phyloP scores from a whole-genome alignment of 2,797 vertebrate species.

The Crocodylus rhombifer region DNA sequence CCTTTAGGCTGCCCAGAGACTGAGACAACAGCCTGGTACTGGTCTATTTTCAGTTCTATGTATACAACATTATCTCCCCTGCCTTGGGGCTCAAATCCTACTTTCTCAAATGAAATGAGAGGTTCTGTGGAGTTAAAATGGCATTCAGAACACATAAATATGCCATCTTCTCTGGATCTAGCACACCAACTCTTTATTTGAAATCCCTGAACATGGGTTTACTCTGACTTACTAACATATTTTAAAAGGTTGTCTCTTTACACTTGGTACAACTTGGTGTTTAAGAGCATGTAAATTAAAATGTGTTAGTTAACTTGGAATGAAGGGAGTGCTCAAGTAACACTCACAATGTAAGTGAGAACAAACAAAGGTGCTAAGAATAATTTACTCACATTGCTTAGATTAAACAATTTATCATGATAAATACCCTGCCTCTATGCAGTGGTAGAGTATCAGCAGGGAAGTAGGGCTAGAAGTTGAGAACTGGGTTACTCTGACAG shows the following conservation, averaged over 20 bases:
- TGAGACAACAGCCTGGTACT: accelerated
- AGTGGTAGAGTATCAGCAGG: background rate
- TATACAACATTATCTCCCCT: background rate
- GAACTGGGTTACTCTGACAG: background rate
- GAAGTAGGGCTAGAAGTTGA: accelerated
- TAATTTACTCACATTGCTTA: accelerated
- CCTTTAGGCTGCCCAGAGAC: background rate
- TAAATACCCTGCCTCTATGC: background rate
- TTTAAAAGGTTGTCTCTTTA: background rate
- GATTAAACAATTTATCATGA: background rate
- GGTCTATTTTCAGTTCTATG: background rate
- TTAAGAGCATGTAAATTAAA: background rate
- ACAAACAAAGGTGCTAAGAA: background rate
- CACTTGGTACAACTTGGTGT: background rate
- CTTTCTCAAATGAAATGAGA: too few species aligned
- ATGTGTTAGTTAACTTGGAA: background rate
- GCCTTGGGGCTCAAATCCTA: background rate
- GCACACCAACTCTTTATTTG: background rate
- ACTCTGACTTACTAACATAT: background rate
- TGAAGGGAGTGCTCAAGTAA: background rate
- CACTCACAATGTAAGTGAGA: background rate
- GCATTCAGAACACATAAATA: background rate
- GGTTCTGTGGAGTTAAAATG: background rate
- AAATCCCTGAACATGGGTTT: background rate
- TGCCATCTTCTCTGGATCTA: background rate